Percentiles rank a stretch among this genome's conserved stretches.
Conservation (phyloP, 2,888 invertebrate species). For the Hydrotaea diabolus region DNA sequence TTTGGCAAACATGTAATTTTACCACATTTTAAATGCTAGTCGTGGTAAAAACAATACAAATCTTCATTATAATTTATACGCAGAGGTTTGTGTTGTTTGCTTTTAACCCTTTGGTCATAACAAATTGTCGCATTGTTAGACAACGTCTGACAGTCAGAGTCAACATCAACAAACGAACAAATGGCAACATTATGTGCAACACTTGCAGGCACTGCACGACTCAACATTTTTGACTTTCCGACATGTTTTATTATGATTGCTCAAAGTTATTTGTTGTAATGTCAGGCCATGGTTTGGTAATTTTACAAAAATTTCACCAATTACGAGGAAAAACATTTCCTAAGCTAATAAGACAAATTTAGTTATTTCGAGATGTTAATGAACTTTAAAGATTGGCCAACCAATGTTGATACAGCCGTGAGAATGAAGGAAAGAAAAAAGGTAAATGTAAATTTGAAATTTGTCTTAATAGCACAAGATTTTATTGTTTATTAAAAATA, state of each 20-base stretch:
- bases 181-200: constrained; percentile 2
- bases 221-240: constrained; percentile 21
- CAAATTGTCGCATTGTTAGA: constrained; percentile 57
- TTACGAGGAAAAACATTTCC: neutral
- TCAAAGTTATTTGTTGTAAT: constrained; percentile 9
- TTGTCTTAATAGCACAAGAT: too few species aligned
- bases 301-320: constrained; percentile 43
- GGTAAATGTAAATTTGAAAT: too few species aligned
- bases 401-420: neutral
- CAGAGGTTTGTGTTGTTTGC: constrained; percentile 28
- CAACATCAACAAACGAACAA: neutral
- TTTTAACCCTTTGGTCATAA: constrained; percentile 59
- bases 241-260: constrained; percentile 15
- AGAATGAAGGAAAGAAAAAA: neutral
- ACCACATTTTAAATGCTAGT: neutral
- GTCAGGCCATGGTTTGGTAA: neutral
- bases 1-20: neutral
- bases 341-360: neutral
- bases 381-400: neutral
- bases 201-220: constrained; percentile 59
- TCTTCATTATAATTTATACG: constrained; percentile 24
- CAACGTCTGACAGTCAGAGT: constrained; percentile 20
- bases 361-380: neutral
- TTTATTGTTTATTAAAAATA: too few species aligned
- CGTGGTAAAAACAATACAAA: constrained; percentile 27